phyloP scores from a whole-genome alignment of 1,140 invertebrate genomes.

The Octopus sinensis region DNA sequence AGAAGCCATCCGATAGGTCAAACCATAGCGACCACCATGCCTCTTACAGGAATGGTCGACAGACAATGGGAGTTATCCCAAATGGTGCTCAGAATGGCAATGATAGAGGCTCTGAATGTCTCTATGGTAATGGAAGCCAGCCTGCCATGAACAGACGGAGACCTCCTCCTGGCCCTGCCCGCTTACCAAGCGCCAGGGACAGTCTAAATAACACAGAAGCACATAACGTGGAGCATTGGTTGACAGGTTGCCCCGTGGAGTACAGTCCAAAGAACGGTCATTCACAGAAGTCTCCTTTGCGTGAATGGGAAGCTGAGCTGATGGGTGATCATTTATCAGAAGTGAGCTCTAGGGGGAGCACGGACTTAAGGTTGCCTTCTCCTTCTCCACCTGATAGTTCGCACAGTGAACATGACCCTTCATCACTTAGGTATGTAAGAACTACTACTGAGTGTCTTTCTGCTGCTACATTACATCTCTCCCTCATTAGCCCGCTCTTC shows the following conservation, averaged over 20 bases:
- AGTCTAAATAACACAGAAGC: not conserved
- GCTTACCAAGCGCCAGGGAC: not conserved
- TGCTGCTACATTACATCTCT: no score
- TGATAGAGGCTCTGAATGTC: no score
- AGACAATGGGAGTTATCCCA: no score
- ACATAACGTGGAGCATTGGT: not conserved
- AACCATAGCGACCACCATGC: no score
- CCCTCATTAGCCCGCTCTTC: no score
- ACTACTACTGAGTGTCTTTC: not conserved
- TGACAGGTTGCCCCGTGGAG: not conserved
- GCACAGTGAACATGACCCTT: conserved; percentile 39
- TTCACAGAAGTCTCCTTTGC: not conserved
- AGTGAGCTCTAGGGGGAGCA: not conserved
- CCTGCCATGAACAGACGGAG: no score
- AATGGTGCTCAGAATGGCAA: no score
- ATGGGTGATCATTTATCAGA: not conserved
- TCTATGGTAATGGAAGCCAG: no score
- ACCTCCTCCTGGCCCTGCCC: not conserved
- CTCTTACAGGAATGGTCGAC: no score
- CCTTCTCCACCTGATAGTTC: conserved; percentile 42
- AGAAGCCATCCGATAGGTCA: no score
- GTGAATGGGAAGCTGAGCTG: not conserved
- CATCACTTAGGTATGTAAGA: conserved; percentile 9
- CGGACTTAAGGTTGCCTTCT: conserved; percentile 42
- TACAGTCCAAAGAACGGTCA: not conserved